A percentile compares a stretch with the other conserved stretches of the same genome.
phyloP scores from a whole-genome alignment of 2,113 vertebrate genomes.

The Burhinus bistriatus region DNA sequence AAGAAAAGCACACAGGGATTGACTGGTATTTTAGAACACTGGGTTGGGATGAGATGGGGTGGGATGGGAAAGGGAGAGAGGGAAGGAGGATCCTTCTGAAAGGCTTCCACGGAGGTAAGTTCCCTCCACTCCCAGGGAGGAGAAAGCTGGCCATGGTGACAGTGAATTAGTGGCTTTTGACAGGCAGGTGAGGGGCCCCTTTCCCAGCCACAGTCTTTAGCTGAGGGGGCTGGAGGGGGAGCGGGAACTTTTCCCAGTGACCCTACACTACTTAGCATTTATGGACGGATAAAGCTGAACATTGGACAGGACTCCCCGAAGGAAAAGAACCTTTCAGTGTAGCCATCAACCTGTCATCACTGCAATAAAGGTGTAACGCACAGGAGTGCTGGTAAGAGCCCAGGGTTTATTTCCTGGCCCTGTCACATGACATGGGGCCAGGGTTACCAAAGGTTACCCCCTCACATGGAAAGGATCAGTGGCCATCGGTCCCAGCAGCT shows the following conservation, averaged over 20 bases:
- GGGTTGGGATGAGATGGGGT: background rate
- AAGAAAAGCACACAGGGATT: background rate
- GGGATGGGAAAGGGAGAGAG: background rate
- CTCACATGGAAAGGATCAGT: constrained; percentile 54
- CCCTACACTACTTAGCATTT: constrained; percentile 51
- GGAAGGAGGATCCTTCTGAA: background rate
- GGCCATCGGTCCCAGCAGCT: background rate
- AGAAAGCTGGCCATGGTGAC: background rate
- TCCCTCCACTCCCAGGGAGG: background rate
- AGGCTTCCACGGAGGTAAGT: background rate
- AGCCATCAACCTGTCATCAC: constrained; percentile 78
- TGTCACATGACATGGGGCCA: constrained; percentile 42
- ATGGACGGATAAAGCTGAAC: constrained; percentile 43
- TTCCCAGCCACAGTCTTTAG: background rate
- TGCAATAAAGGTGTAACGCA: constrained; percentile 66
- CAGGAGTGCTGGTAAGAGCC: constrained; percentile 51
- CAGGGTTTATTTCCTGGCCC: constrained; percentile 54
- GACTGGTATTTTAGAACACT: background rate
- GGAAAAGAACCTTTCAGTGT: constrained; percentile 76
- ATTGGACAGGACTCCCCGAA: constrained; percentile 71
- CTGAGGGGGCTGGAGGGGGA: background rate
- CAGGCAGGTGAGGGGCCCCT: constrained; percentile 3
- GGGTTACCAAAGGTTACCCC: constrained; percentile 47
- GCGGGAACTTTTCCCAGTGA: background rate
- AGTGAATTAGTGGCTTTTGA: constrained; percentile 29